Evolutionary conservation across 2,113 vertebrate genomes (phyloP).

Genomic region (Heloderma charlesbogerti): DNA sequence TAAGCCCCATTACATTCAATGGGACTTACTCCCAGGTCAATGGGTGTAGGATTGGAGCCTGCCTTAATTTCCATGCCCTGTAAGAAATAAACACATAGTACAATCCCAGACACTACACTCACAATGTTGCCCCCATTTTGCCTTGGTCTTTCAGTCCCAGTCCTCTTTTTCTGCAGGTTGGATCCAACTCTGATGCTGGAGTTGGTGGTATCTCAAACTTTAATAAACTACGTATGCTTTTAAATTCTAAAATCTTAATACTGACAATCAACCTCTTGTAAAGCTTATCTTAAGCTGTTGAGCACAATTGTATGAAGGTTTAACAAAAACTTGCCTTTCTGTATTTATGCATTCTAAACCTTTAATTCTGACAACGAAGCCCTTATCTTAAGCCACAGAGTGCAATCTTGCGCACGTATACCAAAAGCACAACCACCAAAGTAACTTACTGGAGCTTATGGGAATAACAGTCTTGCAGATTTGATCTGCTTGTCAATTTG

Average conservation of each 20-base stretch:
- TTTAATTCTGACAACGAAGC: not conserved
- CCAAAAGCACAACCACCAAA: not conserved
- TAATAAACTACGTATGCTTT: not conserved
- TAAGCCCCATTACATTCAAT: too few species aligned
- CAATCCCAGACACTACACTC: not conserved
- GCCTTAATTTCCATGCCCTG: not conserved
- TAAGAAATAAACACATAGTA: not conserved
- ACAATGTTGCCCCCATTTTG: not conserved
- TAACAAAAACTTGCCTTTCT: not conserved
- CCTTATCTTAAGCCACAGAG: not conserved
- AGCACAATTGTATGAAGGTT: not conserved
- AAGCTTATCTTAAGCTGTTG: not conserved
- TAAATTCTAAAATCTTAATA: not conserved
- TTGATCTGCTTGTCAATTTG: not conserved
- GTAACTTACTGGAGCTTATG: not conserved
- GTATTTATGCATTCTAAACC: not conserved
- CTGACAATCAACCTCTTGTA: not conserved
- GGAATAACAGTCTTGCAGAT: not conserved
- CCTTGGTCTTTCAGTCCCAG: not conserved
- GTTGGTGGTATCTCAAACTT: not conserved
- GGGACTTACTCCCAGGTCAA: too few species aligned
- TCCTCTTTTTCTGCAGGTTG: not conserved
- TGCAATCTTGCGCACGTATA: not conserved
- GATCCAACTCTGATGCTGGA: not conserved
- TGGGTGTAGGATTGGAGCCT: too few species aligned